Percentiles rank a stretch among this genome's conserved stretches.
Conservation (phyloP, 2,797 vertebrate genomes). For the Pithecia hirsuta region DNA sequence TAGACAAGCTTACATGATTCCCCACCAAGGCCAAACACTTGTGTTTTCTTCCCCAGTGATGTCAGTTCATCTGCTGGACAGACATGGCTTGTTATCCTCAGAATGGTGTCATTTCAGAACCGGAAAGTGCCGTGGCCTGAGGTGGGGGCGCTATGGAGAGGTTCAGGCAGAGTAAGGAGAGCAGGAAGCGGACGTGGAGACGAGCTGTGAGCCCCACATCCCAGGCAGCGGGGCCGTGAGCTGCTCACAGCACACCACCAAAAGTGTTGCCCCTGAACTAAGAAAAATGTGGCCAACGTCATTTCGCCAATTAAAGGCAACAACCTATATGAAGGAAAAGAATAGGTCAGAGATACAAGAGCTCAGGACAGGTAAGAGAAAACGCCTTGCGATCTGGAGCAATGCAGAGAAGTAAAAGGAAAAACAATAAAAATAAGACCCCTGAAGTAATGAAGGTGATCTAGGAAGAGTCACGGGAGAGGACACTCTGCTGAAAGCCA, state of each 20-base stretch:
- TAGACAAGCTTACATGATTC: background rate
- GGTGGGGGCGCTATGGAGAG: background rate
- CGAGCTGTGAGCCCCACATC: accelerated
- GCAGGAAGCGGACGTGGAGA: background rate
- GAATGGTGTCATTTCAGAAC: background rate
- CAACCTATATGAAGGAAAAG: background rate
- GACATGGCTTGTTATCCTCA: background rate
- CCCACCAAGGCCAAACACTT: background rate
- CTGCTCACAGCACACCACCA: accelerated
- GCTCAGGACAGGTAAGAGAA: background rate
- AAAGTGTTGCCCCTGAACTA: background rate
- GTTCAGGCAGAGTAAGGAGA: background rate
- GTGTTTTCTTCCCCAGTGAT: background rate
- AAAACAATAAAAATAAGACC: background rate
- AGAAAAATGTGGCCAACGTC: background rate
- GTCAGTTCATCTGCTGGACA: background rate
- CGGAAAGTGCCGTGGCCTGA: no score
- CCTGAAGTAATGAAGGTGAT: background rate
- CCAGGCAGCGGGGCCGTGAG: background rate
- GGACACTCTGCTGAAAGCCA: accelerated
- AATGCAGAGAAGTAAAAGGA: background rate
- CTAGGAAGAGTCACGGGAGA: no score
- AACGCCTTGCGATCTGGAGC: no score
- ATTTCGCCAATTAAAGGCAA: background rate
- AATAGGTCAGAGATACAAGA: background rate